Evolutionary conservation across 2,888 invertebrate species (phyloP).

Genomic region (Steromphala cineraria): DNA sequence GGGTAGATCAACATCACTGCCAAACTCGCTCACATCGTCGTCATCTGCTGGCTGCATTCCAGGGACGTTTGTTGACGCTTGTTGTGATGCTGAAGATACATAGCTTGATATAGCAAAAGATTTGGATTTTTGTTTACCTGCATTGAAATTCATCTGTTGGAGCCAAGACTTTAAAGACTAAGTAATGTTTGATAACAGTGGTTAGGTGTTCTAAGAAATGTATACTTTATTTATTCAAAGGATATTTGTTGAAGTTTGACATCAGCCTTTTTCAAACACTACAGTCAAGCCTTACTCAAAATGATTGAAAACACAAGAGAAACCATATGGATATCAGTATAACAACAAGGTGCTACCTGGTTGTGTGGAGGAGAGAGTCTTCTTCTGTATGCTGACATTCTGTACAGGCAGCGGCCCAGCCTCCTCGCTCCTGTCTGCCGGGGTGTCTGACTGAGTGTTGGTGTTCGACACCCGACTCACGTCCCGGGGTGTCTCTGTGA

Average conservation of each 20-base stretch:
- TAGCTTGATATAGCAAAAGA: neutral
- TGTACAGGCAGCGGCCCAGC: slow-evolving; percentile 15
- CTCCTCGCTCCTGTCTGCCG: neutral
- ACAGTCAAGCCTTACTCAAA: too few species aligned
- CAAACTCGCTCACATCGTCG: slow-evolving; percentile 60
- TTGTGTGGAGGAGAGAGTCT: neutral
- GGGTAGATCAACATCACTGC: slow-evolving; percentile 54
- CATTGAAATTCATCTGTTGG: too few species aligned
- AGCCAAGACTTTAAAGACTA: too few species aligned
- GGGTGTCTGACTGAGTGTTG: neutral
- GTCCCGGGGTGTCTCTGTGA: neutral
- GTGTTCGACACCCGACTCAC: slow-evolving; percentile 3
- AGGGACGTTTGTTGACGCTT: slow-evolving; percentile 12
- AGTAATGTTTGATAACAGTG: too few species aligned
- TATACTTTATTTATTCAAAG: too few species aligned
- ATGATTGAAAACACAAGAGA: too few species aligned
- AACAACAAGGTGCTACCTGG: slow-evolving; percentile 2
- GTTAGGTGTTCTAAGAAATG: too few species aligned
- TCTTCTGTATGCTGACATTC: slow-evolving; percentile 18
- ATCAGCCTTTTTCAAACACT: too few species aligned
- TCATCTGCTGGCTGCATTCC: slow-evolving; percentile 41
- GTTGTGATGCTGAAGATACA: neutral
- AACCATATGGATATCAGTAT: too few species aligned
- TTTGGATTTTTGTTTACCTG: too few species aligned
- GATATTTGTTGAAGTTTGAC: too few species aligned